Evolutionary conservation across 2,113 vertebrate species (phyloP).

Genomic region (Cephalopterus ornatus): DNA sequence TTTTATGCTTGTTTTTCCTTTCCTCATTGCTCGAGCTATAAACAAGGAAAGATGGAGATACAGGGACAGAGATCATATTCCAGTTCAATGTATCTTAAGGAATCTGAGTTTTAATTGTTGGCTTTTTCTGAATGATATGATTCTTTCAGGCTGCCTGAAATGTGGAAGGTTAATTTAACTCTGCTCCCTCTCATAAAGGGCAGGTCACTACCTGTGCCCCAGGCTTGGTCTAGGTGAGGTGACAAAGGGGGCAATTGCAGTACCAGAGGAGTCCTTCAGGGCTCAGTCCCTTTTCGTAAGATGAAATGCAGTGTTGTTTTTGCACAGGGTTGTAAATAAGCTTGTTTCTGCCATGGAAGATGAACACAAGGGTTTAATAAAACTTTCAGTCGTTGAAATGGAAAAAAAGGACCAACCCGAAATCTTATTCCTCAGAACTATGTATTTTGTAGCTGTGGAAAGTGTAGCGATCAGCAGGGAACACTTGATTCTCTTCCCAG

Average conservation of each 20-base stretch:
- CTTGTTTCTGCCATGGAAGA: neutral
- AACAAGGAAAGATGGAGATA: neutral
- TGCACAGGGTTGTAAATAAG: neutral
- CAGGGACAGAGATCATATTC: neutral
- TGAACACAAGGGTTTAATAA: neutral
- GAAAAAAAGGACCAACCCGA: neutral
- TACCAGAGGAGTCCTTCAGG: neutral
- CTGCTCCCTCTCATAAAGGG: neutral
- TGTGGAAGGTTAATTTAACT: neutral
- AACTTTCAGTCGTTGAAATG: neutral
- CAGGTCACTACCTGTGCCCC: neutral
- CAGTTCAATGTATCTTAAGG: neutral
- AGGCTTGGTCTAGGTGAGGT: neutral
- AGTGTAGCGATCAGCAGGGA: neutral
- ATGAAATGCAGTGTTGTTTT: neutral
- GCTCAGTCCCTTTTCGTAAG: neutral
- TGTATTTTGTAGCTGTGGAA: neutral
- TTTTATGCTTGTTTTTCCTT: neutral
- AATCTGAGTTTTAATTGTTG: neutral
- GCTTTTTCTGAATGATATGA: neutral
- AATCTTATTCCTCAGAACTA: neutral
- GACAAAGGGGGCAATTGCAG: neutral
- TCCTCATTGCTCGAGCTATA: neutral
- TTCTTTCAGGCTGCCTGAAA: neutral
- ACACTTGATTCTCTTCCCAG: neutral